phyloP scores from a whole-genome alignment of 2,888 invertebrate species.

The Arctia plantaginis region DNA sequence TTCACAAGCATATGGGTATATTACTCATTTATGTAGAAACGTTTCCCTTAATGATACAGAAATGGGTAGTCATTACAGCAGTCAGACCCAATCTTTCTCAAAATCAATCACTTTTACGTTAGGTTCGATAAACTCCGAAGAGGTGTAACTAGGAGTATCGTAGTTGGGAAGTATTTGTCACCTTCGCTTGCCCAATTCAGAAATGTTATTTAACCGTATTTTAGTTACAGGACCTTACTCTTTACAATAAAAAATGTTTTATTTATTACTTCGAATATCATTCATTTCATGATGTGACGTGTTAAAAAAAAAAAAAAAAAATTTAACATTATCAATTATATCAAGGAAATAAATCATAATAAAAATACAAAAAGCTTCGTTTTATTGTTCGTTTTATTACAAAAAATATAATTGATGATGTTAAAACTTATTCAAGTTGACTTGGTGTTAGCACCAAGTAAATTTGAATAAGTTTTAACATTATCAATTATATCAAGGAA shows the following conservation, averaged over 20 bases:
- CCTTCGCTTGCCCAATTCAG: background rate
- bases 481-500: background rate
- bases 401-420: too few relatives aligned
- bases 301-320: too few relatives aligned
- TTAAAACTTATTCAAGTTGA: too few relatives aligned
- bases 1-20: background rate
- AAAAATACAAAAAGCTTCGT: too few relatives aligned
- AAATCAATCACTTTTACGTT: slow-evolving; percentile 59
- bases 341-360: too few relatives aligned
- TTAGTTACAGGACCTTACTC: background rate
- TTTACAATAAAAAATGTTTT: background rate
- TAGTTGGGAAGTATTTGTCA: background rate
- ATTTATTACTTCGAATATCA: background rate
- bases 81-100: slow-evolving; percentile 54
- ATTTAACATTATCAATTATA: too few relatives aligned
- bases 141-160: background rate
- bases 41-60: slow-evolving; percentile 50
- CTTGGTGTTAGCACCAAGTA: too few relatives aligned
- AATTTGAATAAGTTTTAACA: too few relatives aligned
- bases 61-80: slow-evolving; percentile 59
- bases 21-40: slow-evolving; percentile 32
- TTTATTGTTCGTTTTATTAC: too few relatives aligned
- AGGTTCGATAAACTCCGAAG: slow-evolving; percentile 36
- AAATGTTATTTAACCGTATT: background rate
- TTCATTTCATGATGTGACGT: too few relatives aligned